Conservation (phyloP, 2,888 invertebrate genomes). For the Tuta absoluta region DNA sequence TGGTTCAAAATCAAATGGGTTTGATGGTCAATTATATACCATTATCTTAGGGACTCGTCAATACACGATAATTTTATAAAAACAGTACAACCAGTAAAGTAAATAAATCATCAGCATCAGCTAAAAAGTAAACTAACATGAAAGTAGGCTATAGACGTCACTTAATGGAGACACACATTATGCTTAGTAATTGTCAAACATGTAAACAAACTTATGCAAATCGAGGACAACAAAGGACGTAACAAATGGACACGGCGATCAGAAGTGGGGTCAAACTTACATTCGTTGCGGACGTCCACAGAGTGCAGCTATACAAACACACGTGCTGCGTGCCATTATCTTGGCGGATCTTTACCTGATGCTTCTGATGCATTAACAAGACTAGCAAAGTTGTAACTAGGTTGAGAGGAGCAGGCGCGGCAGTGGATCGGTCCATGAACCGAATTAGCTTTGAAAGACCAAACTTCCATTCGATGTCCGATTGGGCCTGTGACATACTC, state of each 20-base stretch:
- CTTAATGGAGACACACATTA: neutral
- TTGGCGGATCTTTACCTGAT: neutral
- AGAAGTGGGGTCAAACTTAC: slow-evolving; percentile 8
- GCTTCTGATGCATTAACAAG: slow-evolving; percentile 14
- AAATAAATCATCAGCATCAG: neutral
- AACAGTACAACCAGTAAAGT: neutral
- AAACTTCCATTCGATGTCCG: slow-evolving; percentile 99
- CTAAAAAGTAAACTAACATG: neutral
- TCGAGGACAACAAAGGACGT: neutral
- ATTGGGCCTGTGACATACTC: slow-evolving; percentile 87
- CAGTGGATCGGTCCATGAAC: slow-evolving; percentile 97
- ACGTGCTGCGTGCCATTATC: neutral
- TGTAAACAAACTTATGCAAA: neutral
- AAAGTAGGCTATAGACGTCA: slow-evolving; percentile 7
- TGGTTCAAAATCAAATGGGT: no score
- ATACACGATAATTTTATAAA: no score
- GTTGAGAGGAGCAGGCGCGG: slow-evolving; percentile 97
- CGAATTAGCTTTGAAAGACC: slow-evolving; percentile 96
- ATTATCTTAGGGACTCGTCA: no score
- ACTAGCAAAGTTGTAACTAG: slow-evolving; percentile 86
- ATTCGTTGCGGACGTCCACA: neutral
- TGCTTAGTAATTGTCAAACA: neutral
- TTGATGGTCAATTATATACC: no score
- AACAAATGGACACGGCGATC: neutral
- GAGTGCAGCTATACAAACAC: slow-evolving; percentile 12